Percentiles rank a stretch among this genome's conserved stretches.
Evolutionary conservation across 2,888 invertebrate genomes (phyloP).

Genomic region (Caenorhabditis panamensis): DNA sequence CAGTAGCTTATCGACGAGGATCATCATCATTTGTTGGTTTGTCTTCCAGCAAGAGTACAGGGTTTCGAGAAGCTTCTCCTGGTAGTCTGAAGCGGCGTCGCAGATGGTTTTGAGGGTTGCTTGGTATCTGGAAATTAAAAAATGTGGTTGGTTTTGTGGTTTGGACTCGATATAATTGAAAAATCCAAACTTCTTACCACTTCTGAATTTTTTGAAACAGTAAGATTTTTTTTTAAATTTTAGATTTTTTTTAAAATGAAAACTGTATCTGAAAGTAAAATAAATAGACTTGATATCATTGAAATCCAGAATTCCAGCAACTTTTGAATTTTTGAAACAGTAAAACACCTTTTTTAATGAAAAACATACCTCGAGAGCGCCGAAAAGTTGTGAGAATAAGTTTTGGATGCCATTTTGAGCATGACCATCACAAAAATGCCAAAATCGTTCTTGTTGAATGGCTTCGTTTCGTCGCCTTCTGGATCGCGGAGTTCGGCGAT

Average conservation of each 20-base stretch:
- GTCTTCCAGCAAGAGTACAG: conserved; percentile 95
- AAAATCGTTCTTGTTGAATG: conserved; percentile 92
- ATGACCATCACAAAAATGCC: conserved; percentile 86
- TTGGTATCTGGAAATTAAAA: conserved; percentile 82
- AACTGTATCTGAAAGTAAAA: no score
- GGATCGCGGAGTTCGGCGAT: conserved; percentile 81
- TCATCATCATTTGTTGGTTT: conserved; percentile 95
- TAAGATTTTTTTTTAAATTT: not conserved
- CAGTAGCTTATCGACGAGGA: conserved; percentile 95
- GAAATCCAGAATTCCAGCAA: not conserved
- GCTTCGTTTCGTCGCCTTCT: conserved; percentile 84
- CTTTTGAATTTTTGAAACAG: not conserved
- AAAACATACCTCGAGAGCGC: conserved; percentile 92
- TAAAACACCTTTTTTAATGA: not conserved
- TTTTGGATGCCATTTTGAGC: conserved; percentile 94
- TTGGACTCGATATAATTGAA: no score
- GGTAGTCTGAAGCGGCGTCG: conserved; percentile 92
- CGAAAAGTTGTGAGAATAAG: conserved; percentile 97
- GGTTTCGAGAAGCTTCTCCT: conserved; percentile 92
- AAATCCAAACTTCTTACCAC: no score
- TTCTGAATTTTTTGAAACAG: not conserved
- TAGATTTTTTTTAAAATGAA: not conserved
- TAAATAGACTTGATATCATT: no score
- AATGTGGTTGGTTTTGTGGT: no score
- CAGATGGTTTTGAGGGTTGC: conserved; percentile 87